Base-by-base conservation (phyloP, 2,113 vertebrate species). In the Mugil cephalus region DNA sequence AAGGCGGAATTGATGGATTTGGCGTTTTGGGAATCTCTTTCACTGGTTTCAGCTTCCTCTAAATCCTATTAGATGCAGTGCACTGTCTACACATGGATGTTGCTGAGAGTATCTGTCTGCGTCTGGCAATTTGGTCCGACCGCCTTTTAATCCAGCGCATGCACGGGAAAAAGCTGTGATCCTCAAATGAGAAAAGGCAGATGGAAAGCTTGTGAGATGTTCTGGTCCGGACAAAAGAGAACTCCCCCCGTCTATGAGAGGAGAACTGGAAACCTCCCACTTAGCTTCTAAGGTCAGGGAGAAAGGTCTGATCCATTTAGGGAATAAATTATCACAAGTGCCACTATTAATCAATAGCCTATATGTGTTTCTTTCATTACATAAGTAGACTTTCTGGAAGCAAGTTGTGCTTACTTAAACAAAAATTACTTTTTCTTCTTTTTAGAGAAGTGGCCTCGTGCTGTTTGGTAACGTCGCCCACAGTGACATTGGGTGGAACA, bases 401-500 rank as follows among this genome's bases (percentile, higher is more conserved):
- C 24, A 30, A 30, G 24, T 30, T 30, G 24, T 30, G 2, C 24
- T 38, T 60, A 42, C 40, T 40, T 75, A 12, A 38, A 21, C 66
- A 11, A 64, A 74, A 54, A 61, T 42, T 35, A n/a, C n/a, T n/a
- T n/a, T n/a, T n/a, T n/a, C 1, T 12, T 15, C 65, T 73, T 43
- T 52, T 69, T 67, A 34, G 21, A 38, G 53, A 77, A 79, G 34
- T 30, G 14, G 42, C 21, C n/a, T 8, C 51, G 45, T 51, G 34
- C 55, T 45, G 71, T 46, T 74, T 46, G 17, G 50, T n/a, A 18
- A 75, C 43, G 52, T 55, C 76, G 79, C 74, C 66, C 24, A 71
- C 71, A 5, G 69, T 63, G 61, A 73, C 21, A 59, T 84, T 76
- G 79, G 83, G 65, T 69, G 55, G 40, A 61, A 21, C 9, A 77